Conservation (phyloP, 1,140 invertebrate species). For the Holcopasites calliopsidis region DNA sequence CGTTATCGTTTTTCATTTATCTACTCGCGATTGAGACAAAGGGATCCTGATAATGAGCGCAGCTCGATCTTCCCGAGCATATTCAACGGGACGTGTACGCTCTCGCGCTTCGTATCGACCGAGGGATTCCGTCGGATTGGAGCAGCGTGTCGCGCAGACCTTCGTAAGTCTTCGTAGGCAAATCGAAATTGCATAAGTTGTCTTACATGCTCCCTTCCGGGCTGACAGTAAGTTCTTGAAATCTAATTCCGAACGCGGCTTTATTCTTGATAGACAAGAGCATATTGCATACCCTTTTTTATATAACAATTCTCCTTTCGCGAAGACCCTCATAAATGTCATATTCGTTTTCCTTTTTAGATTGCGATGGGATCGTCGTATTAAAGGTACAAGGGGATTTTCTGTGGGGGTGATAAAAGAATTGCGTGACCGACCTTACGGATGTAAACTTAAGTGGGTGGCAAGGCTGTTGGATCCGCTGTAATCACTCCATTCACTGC, state of each 20-base stretch:
- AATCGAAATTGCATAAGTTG: not conserved
- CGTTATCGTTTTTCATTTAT: conserved; percentile 47
- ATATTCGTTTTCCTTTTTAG: not conserved
- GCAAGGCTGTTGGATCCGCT: not conserved
- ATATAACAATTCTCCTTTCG: too few relatives aligned
- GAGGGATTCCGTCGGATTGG: conserved; percentile 9
- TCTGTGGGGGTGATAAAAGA: not conserved
- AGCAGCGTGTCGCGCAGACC: not conserved
- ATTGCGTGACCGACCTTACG: conserved; percentile 6
- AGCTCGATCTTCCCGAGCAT: not conserved
- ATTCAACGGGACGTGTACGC: not conserved
- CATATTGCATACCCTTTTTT: too few relatives aligned
- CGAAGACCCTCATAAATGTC: too few relatives aligned
- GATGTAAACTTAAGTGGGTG: conserved; percentile 10
- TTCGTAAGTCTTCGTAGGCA: conserved; percentile 2
- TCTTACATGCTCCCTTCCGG: not conserved
- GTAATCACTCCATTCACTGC: conserved; percentile 16
- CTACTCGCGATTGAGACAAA: conserved; percentile 10
- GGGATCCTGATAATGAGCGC: conserved; percentile 7
- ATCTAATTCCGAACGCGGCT: not conserved
- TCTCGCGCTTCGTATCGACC: conserved; percentile 1
- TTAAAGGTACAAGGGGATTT: not conserved
- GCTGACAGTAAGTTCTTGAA: not conserved
- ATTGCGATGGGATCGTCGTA: not conserved
- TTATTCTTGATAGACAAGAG: too few relatives aligned